Conservation (phyloP, 1,140 invertebrate genomes). For the Scaptomyza pallida region DNA sequence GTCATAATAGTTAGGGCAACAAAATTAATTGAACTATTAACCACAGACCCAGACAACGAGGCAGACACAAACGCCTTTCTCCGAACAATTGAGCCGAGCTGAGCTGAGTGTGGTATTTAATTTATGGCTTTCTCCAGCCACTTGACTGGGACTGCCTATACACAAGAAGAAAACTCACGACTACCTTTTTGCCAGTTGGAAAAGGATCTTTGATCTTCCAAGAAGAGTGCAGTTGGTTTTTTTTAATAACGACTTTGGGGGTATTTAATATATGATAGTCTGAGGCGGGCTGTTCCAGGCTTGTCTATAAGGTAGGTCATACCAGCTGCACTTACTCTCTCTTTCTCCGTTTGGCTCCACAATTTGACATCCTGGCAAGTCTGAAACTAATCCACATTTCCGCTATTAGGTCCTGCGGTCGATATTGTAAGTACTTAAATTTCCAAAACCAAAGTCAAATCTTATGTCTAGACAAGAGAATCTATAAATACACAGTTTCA, state of each 20-base stretch:
- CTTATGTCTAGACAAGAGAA: not conserved
- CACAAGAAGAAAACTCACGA: not conserved
- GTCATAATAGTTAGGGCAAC: constrained; percentile 69
- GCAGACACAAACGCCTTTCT: constrained; percentile 46
- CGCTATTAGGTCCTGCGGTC: constrained; percentile 1
- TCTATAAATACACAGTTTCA: too few species aligned
- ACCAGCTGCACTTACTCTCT: constrained; percentile 91
- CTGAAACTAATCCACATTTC: constrained; percentile 87
- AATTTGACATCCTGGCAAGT: constrained; percentile 91
- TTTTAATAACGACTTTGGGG: constrained; percentile 5
- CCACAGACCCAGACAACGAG: constrained; percentile 48
- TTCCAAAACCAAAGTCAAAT: constrained; percentile 2
- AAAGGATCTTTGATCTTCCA: constrained; percentile 11
- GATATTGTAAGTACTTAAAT: not conserved
- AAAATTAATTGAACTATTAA: constrained; percentile 77
- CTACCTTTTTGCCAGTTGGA: constrained; percentile 60
- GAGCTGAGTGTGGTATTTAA: constrained; percentile 20
- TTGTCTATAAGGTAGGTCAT: constrained; percentile 89
- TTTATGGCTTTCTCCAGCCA: constrained; percentile 57
- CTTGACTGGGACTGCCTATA: constrained; percentile 32
- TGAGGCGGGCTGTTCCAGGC: not conserved
- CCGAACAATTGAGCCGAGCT: constrained; percentile 36
- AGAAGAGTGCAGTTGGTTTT: constrained; percentile 9
- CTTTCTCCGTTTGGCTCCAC: constrained; percentile 90
- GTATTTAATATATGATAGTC: constrained; percentile 9